Conservation (phyloP, 2,797 vertebrate species). For the Merluccius polli region DNA sequence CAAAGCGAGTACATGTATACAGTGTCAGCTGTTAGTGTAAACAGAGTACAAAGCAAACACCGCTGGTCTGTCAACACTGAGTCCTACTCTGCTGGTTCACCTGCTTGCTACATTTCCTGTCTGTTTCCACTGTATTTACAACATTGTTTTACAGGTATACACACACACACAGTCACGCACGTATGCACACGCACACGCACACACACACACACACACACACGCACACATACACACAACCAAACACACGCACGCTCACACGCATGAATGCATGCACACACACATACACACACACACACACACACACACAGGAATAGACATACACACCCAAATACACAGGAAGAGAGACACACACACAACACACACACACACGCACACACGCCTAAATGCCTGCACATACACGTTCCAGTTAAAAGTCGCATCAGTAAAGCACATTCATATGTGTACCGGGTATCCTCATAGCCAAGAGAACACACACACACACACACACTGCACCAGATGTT, state of each 20-base stretch:
- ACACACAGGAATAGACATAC: too few relatives aligned
- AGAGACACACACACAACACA: slow-evolving; percentile 3
- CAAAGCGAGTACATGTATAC: background rate
- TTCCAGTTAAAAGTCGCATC: slow-evolving; percentile 2
- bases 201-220: slow-evolving; percentile 22
- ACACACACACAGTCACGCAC: slow-evolving; percentile 17
- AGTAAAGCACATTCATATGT: background rate
- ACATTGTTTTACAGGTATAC: slow-evolving; percentile 42
- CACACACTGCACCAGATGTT: slow-evolving; percentile 53
- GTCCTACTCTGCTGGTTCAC: background rate
- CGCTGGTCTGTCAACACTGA: background rate
- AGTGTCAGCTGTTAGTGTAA: slow-evolving; percentile 4
- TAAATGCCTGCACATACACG: slow-evolving; percentile 15
- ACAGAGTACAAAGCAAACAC: slow-evolving; percentile 10
- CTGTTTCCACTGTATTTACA: slow-evolving; percentile 32
- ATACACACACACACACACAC: slow-evolving; percentile 12
- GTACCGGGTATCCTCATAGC: slow-evolving; percentile 4
- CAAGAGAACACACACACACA: slow-evolving; percentile 2
- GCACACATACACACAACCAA: background rate
- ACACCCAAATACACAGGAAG: too few relatives aligned
- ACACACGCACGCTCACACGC: slow-evolving; percentile 26
- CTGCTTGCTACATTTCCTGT: slow-evolving; percentile 14
- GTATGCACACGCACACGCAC: slow-evolving; percentile 19
- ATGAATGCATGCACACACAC: slow-evolving; percentile 8
- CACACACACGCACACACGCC: slow-evolving; percentile 6